Percentiles rank a stretch among this genome's conserved stretches.
Conservation (phyloP, 2,888 invertebrate genomes). For the Pristionchus arcanus region DNA sequence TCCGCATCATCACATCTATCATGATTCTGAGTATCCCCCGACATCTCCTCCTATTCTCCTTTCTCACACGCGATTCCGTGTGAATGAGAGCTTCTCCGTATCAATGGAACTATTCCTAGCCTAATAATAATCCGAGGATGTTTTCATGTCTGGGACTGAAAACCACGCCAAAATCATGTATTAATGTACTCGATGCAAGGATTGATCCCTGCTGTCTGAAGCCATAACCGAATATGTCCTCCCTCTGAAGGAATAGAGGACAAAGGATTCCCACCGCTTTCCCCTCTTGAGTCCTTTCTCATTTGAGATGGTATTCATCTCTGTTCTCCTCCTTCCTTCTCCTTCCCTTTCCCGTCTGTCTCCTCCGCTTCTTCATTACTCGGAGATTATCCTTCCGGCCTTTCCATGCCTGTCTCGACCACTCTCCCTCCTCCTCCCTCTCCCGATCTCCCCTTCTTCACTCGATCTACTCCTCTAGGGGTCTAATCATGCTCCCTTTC, state of each 20-base stretch:
- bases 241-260: not conserved
- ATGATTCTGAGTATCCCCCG: not conserved
- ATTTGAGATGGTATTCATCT: not conserved
- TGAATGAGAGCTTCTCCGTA: not conserved
- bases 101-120: not conserved
- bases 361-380: slow-evolving; percentile 42
- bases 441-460: not conserved
- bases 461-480: slow-evolving; percentile 24
- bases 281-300: not conserved
- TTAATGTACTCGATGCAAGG: not conserved
- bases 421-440: slow-evolving; percentile 32
- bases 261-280: not conserved
- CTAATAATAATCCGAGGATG: not conserved
- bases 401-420: slow-evolving; percentile 44
- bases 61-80: not conserved
- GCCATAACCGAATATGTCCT: slow-evolving; percentile 6
- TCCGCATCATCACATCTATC: not conserved
- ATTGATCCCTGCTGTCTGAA: not conserved
- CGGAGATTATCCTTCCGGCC: slow-evolving; percentile 47
- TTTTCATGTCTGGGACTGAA: not conserved
- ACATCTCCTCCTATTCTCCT: not conserved
- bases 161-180: not conserved
- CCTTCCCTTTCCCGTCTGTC: slow-evolving; percentile 13
- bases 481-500: slow-evolving; percentile 38
- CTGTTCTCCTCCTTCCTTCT: not conserved